Conservation (phyloP, 2,888 invertebrate genomes). For the Nymphalis urticae region DNA sequence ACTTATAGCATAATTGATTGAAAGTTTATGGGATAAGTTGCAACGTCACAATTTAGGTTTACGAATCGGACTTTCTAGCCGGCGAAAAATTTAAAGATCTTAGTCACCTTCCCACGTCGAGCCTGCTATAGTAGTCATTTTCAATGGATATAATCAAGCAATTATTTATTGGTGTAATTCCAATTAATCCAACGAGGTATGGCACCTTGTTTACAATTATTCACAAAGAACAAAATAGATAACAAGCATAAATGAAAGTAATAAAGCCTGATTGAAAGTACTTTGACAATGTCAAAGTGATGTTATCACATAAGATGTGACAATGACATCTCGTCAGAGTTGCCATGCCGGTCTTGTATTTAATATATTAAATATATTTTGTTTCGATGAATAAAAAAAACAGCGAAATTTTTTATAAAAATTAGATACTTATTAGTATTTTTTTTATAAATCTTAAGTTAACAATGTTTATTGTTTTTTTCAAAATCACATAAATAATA, state of each 20-base stretch:
- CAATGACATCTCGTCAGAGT: neutral
- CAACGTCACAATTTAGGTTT: constrained; percentile 36
- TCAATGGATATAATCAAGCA: constrained; percentile 12
- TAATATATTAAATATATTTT: too few species aligned
- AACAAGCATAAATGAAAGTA: neutral
- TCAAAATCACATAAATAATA: too few species aligned
- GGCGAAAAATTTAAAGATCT: constrained; percentile 4
- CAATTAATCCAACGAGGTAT: neutral
- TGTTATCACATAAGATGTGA: neutral
- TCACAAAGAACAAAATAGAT: constrained; percentile 1
- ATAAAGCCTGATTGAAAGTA: neutral
- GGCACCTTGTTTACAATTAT: constrained; percentile 4
- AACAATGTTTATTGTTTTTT: too few species aligned
- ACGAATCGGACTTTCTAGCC: constrained; percentile 26
- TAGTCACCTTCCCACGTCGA: constrained; percentile 66
- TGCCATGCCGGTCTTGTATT: too few species aligned
- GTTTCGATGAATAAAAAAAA: too few species aligned
- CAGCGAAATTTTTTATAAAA: too few species aligned
- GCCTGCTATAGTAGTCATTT: constrained; percentile 55
- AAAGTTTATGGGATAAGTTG: constrained; percentile 15
- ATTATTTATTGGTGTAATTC: neutral
- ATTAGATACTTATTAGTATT: too few species aligned
- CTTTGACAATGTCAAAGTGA: neutral
- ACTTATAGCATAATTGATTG: too few species aligned
- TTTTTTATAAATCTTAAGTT: too few species aligned